Percentiles rank a stretch among this genome's conserved stretches.
Evolutionary conservation across 1,140 invertebrate species (phyloP).

Genomic region (Drosophila sproati): DNA sequence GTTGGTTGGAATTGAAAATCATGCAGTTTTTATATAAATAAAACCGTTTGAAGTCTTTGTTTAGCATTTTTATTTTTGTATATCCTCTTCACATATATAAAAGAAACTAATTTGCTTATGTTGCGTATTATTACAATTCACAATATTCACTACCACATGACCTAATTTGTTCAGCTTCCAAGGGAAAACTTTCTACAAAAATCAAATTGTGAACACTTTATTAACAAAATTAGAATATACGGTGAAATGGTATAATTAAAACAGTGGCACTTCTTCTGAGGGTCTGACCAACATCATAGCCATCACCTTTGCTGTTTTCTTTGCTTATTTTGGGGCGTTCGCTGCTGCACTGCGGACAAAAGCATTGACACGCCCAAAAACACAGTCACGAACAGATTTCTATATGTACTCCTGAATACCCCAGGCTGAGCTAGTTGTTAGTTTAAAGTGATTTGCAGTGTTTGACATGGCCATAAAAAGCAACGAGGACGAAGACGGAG

Average conservation of each 20-base stretch:
- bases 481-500: constrained; percentile 52
- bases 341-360: constrained; percentile 42
- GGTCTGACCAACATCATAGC: neutral
- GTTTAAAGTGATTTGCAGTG: constrained; percentile 83
- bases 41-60: too few relatives aligned
- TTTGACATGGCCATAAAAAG: constrained; percentile 82
- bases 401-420: constrained; percentile 16
- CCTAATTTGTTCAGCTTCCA: too few relatives aligned
- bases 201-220: neutral
- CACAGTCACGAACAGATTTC: neutral
- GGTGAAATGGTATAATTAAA: neutral
- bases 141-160: too few relatives aligned
- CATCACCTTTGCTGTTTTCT: neutral
- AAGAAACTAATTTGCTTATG: too few relatives aligned
- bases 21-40: too few relatives aligned
- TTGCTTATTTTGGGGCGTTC: constrained; percentile 19
- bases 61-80: too few relatives aligned
- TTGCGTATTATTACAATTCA: too few relatives aligned
- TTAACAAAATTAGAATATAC: constrained; percentile 4
- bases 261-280: too few relatives aligned
- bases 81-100: too few relatives aligned
- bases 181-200: neutral
- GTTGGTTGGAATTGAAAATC: too few relatives aligned
- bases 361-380: constrained; percentile 35
- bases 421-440: constrained; percentile 54